Evolutionary conservation across 2,888 invertebrate genomes (phyloP).

Genomic region (Noctuana brunneofusca): DNA sequence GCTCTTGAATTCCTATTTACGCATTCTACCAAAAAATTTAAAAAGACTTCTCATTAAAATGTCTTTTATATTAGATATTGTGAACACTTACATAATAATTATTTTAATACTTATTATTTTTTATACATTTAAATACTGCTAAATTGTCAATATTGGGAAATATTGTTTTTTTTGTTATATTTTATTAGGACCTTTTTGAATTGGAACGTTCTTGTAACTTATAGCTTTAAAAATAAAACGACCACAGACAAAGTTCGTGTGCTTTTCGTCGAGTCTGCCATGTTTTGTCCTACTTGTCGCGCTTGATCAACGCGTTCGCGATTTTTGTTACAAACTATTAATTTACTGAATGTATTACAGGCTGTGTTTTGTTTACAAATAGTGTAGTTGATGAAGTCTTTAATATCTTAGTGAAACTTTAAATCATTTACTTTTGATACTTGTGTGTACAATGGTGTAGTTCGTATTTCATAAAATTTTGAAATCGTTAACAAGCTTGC

Average conservation of each 20-base stretch:
- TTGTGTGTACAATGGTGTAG: slow-evolving; percentile 68
- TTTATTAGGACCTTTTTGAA: slow-evolving; percentile 9
- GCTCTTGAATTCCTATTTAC: slow-evolving; percentile 45
- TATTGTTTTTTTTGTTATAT: neutral
- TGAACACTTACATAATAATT: neutral
- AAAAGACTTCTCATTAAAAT: neutral
- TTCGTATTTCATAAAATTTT: slow-evolving; percentile 72
- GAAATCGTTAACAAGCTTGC: slow-evolving; percentile 64
- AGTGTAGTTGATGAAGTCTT: slow-evolving; percentile 66
- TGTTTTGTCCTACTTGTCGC: slow-evolving; percentile 84
- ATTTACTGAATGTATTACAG: slow-evolving; percentile 76
- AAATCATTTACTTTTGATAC: slow-evolving; percentile 60
- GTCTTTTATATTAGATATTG: neutral
- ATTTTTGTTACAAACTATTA: slow-evolving; percentile 70
- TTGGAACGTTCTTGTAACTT: slow-evolving; percentile 39
- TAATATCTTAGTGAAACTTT: slow-evolving; percentile 59
- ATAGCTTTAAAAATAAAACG: slow-evolving; percentile 67
- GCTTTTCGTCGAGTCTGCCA: slow-evolving; percentile 79
- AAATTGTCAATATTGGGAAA: neutral
- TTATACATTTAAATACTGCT: neutral
- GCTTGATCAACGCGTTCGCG: slow-evolving; percentile 79
- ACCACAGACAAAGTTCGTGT: slow-evolving; percentile 75
- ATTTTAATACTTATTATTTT: neutral
- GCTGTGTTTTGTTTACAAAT: slow-evolving; percentile 79
- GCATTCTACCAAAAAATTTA: slow-evolving; percentile 35